Conservation (phyloP, 2,113 vertebrate genomes). For the Microtus ochrogaster region DNA sequence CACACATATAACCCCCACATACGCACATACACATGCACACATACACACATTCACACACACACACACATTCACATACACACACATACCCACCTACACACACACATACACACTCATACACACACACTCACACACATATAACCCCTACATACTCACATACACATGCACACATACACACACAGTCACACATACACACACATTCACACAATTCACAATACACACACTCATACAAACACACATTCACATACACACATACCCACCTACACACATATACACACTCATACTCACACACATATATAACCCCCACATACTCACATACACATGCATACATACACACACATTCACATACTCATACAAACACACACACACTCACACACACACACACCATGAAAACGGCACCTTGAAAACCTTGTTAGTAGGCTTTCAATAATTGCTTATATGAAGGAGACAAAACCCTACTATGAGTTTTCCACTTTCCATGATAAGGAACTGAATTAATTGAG, state of each 20-base stretch:
- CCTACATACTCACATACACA: too few species aligned
- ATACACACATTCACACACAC: neutral
- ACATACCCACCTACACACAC: neutral
- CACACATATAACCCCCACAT: too few species aligned
- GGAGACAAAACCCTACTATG: neutral
- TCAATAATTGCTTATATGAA: neutral
- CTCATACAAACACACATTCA: too few species aligned
- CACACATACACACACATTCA: neutral
- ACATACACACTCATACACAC: neutral
- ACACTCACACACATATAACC: too few species aligned
- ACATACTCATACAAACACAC: neutral
- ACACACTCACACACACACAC: neutral
- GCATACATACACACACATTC: neutral
- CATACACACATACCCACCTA: neutral
- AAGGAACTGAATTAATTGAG: neutral
- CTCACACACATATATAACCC: too few species aligned
- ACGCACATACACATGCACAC: neutral
- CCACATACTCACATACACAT: neutral
- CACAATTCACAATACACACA: neutral
- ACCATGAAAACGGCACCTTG: neutral
- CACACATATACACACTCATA: neutral
- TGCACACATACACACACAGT: neutral
- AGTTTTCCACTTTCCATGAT: neutral
- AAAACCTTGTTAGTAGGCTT: conserved; percentile 5
- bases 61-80: neutral